phyloP scores from a whole-genome alignment of 2,888 invertebrate species.

The Adela reaumurella region DNA sequence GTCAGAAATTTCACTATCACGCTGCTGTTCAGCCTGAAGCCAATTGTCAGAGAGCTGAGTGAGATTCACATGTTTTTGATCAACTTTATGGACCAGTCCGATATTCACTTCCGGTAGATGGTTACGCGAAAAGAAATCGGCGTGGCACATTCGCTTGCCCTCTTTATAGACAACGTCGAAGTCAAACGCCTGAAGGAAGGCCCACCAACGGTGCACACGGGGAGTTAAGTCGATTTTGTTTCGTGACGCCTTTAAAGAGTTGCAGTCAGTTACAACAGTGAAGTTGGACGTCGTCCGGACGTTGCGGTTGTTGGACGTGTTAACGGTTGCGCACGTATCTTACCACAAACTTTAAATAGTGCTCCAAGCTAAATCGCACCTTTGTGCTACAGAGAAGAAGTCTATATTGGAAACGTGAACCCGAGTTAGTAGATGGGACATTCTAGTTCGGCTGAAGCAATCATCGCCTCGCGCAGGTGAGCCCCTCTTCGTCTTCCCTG shows the following conservation, averaged over 20 bases:
- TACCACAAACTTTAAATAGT: no score
- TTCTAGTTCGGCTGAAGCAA: no score
- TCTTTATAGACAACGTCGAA: slow-evolving; percentile 5
- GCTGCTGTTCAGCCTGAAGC: slow-evolving; percentile 4
- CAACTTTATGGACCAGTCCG: not conserved
- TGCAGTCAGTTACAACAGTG: slow-evolving; percentile 16
- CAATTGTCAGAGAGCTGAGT: not conserved
- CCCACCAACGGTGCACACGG: slow-evolving; percentile 17
- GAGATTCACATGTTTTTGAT: slow-evolving; percentile 3
- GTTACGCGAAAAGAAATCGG: slow-evolving; percentile 7
- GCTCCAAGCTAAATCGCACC: no score
- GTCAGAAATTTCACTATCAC: slow-evolving; percentile 3
- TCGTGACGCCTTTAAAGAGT: slow-evolving; percentile 11
- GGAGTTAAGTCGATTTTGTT: slow-evolving; percentile 15
- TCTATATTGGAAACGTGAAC: no score
- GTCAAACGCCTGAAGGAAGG: slow-evolving; percentile 9
- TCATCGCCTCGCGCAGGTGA: no score
- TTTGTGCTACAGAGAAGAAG: no score
- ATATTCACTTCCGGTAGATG: not conserved
- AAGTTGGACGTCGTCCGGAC: no score
- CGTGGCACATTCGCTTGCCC: slow-evolving; percentile 7
- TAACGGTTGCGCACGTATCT: no score
- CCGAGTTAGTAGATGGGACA: no score
- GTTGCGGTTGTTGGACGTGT: no score
- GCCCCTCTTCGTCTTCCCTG: no score